Evolutionary conservation across 2,888 invertebrate genomes (phyloP), one percentile per base, ranked within the genome.

Genomic region (Leptopilina drosophilae): DNA sequence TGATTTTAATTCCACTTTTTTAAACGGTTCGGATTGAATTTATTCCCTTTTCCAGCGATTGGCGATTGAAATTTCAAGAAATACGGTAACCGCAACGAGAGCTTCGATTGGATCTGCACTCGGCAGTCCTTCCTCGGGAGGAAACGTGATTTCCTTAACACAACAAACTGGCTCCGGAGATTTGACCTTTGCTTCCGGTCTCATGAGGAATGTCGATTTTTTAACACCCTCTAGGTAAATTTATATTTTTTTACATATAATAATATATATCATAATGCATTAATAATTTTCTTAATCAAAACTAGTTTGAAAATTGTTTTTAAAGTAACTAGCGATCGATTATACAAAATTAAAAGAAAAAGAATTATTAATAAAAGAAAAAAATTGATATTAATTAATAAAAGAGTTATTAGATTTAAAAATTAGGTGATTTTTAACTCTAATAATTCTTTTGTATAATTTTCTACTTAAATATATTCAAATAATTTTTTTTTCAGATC

Each of bases 11-110:
- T 59, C 12, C 1, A 49, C 12, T 42, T 8, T 5, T 33, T 33
- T 33, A 33, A 42, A 20, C 1, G 20, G 20, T 20, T 20, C 20
- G 20, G 1, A 42, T 42, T 42, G 8, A 42, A 42, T 42, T 42
- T 73, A 7, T 75, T 83, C 69, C 80, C 65, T 6, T 77, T 80
- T 67, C 6, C 90, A 95, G 95, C 93, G 95, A 81, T 92, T 95
- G 76, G 94, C 95, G 0, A 93, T 95, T 77, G 95, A 95, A 91
- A 95, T 95, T 92, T 94, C 95, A 2, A 93, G 95, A 79, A 95
- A 95, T 90, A 94, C 94, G 0, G 93, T 94, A 40, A 92, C 94
- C n/a, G 94, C 94, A 66, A 93, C 93, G 11, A 88, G 85, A 85
- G 87, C 82, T 26, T 77, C 84, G 40, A 87, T 84, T 66, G 87